A percentile compares a stretch with the other conserved stretches of the same genome.
phyloP scores from a whole-genome alignment of 2,797 vertebrate genomes.

The Chanos chanos region DNA sequence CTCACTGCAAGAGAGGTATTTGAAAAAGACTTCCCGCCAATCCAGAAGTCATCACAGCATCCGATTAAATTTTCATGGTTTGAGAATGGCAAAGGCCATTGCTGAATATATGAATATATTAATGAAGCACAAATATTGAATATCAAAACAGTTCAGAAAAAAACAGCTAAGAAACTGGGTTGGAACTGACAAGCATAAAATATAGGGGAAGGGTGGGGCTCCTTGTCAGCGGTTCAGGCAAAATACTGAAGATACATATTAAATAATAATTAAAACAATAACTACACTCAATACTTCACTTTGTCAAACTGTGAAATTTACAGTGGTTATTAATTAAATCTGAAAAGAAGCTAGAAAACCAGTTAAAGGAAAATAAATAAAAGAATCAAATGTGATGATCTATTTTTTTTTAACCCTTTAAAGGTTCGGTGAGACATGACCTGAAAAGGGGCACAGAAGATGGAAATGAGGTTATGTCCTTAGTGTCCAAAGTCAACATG shows the following conservation, averaged over 20 bases:
- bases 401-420: too few relatives aligned
- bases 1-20: background rate
- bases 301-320: conserved; percentile 69
- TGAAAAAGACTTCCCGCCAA: too few relatives aligned
- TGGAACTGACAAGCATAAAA: conserved; percentile 34
- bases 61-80: conserved; percentile 45
- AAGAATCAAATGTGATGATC: conserved; percentile 13
- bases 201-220: too few relatives aligned
- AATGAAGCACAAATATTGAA: conserved; percentile 54
- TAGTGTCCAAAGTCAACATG: background rate
- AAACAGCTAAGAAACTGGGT: conserved; percentile 43
- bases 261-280: conserved; percentile 71
- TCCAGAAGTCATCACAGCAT: too few relatives aligned
- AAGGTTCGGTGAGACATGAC: too few relatives aligned
- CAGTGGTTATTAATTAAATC: conserved; percentile 60
- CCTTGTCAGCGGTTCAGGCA: conserved; percentile 64
- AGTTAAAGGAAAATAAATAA: conserved; percentile 39
- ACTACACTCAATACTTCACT: conserved; percentile 73
- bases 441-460: too few relatives aligned
- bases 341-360: conserved; percentile 41
- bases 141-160: conserved; percentile 54
- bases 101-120: too few relatives aligned
- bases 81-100: conserved; percentile 58
- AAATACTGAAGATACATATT: conserved; percentile 63
- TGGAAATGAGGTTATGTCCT: conserved; percentile 18